Evolutionary conservation across 2,888 invertebrate species (phyloP), one percentile per base, ranked within the genome.

Genomic region (Chalcis sispes): DNA sequence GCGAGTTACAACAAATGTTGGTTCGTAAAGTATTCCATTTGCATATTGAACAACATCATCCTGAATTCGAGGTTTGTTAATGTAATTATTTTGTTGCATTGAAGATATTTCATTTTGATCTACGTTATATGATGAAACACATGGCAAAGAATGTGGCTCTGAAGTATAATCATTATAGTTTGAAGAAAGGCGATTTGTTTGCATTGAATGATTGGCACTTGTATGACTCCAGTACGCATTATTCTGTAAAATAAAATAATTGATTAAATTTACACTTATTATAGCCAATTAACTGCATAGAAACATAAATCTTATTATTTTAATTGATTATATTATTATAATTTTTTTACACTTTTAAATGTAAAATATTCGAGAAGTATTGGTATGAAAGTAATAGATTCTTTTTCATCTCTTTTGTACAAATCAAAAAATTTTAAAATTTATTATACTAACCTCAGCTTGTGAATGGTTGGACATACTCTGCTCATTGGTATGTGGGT

Each of bases 1-100:
- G 82, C 93, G 93, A 0, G 95, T 95, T 0, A 95, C 93, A n/a
- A 96, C 93, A 56, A 85, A 87, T 1, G 86, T 87, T 18, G 88
- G 87, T 69, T 89, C 86, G 74, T 87, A 86, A 0, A 87, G 75
- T 69, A 85, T 89, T 2, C 90, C 89, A 81, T 90, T 90, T 0
- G 90, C 90, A 75, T 90, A 90, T 76, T 89, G 89, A 3, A 90
- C 89, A n/a, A 89, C 88, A 67, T 90, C 90, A 52, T 89, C 89
- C 67, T 88, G 87, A 48, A 88, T 87, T 36, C 87, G 83, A 5
- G 87, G 87, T 72, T 85, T 87, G 59, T 69, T 83, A 56, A 79
- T 80, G 58, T 84, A 86, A 52, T 65, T 81, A 59, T 79, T 80
- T 69, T 84, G 85, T 7, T 79, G 79, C 1, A 79, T 77, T 1